Evolutionary conservation across 2,888 invertebrate genomes (phyloP), one percentile per base, ranked within the genome.

Genomic region (Reticulitermes lucifugus): DNA sequence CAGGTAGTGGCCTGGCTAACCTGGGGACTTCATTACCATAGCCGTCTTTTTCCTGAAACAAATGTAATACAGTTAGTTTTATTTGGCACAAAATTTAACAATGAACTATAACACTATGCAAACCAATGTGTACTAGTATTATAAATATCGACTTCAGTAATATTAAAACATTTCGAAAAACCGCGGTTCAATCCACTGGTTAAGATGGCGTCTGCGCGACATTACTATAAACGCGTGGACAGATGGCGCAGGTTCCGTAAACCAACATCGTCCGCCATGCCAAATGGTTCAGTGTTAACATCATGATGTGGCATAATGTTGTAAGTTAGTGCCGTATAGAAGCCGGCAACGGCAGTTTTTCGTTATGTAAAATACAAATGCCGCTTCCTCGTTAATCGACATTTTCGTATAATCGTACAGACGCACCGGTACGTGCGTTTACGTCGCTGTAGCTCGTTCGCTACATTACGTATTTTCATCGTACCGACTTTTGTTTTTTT

Each of bases 1-100:
- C 98, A 14, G 99, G 99, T 89, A 99, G 93, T 85, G 99, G 99
- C 89, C 98, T 95, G 51, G 97, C 99, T 89, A 98, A 92, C 90
- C 97, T 96, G 86, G 96, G 96, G 88, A 99, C 98, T 92, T 99
- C 98, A 92, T 99, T 99, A 84, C 98, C 98, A 92, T 99, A 99
- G 88, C 94, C 94, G 92, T 99, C 99, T 90, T 98, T 98, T 91
- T 98, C 97, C 99, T 99, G 92, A 59, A 82, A 82, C 35, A 65
- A 14, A 85, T 60, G 70, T 6, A 60, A 29, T n/a, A 25, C n/a
- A 55, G 14, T 18, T 55, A 55, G 14, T 18, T 55, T 55, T 14
- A 5, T 18, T 55, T 4, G 5, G 55, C 18, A 51, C 51, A 18
- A 0, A 55, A 55, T 55, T 55, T 55, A 55, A 18, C 55, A 14